Percentiles rank a stretch among this genome's conserved stretches.
These are phyloP conservation scores for Gisinianus flammeolus DNA, from an alignment of 2,888 invertebrate genomes.

Conservation along the genomic window DNA sequence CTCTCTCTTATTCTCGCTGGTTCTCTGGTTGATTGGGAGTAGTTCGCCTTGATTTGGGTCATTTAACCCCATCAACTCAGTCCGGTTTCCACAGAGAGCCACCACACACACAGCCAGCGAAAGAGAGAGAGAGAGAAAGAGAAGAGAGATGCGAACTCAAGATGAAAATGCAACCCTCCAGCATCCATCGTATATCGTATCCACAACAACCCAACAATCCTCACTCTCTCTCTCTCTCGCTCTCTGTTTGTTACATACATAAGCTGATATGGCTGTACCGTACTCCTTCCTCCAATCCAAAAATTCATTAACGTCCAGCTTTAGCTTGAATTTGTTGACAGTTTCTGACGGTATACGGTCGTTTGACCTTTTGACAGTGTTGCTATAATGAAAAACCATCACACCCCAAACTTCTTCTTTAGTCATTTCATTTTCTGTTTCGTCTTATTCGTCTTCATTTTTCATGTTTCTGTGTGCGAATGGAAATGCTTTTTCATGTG, in stretches of 20 bases:
- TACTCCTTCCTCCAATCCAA: neutral
- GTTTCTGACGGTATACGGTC: too few relatives aligned
- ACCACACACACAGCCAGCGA: neutral
- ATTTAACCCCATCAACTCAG: constrained; percentile 48
- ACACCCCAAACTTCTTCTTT: neutral
- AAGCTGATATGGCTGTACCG: neutral
- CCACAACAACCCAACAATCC: neutral
- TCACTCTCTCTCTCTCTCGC: neutral
- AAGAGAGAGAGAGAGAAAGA: too few relatives aligned
- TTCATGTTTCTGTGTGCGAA: too few relatives aligned
- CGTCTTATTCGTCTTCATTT: too few relatives aligned
- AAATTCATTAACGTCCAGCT: too few relatives aligned
- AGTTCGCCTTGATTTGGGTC: constrained; percentile 58
- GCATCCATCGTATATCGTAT: neutral
- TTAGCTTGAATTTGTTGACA: too few relatives aligned
- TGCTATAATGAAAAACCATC: neutral
- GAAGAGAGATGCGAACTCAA: neutral
- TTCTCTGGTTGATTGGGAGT: constrained; percentile 37
- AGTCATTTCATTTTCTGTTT: too few relatives aligned
- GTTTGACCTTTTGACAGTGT: neutral
- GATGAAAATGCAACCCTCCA: neutral
- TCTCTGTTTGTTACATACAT: neutral
- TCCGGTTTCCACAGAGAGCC: constrained; percentile 25
- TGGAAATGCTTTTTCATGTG: too few relatives aligned
- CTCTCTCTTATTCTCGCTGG: too few relatives aligned